These are phyloP conservation scores for Stegodyphus dumicola DNA, from an alignment of 1,140 invertebrate genomes.

Conservation along the genomic window DNA sequence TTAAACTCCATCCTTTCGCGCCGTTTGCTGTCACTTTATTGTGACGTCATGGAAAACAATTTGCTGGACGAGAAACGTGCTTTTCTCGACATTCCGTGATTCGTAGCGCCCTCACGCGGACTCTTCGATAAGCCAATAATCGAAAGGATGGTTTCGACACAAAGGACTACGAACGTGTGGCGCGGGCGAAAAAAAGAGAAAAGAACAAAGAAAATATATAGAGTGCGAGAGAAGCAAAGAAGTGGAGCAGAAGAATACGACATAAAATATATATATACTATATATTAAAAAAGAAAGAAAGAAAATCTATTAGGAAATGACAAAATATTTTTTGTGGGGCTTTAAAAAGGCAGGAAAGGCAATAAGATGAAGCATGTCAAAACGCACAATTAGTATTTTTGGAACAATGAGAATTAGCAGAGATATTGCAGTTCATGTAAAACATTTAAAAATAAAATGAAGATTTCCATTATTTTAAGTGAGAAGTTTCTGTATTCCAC, in stretches of 20 bases:
- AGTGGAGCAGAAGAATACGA: too few species aligned
- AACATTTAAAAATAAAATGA: too few species aligned
- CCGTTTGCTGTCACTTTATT: constrained; percentile 41
- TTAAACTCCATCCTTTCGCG: constrained; percentile 33
- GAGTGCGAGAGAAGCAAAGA: constrained; percentile 9
- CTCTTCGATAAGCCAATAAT: constrained; percentile 48
- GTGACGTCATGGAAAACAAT: constrained; percentile 56
- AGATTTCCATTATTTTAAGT: too few species aligned
- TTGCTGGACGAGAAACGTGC: constrained; percentile 33
- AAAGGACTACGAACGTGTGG: constrained; percentile 5
- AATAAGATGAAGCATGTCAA: too few species aligned
- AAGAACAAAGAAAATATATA: constrained; percentile 29
- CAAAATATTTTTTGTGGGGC: neutral
- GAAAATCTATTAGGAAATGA: constrained; percentile 45
- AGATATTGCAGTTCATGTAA: too few species aligned
- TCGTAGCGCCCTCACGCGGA: constrained; percentile 34
- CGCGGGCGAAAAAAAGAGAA: neutral
- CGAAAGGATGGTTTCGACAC: constrained; percentile 28
- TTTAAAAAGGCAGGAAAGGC: neutral
- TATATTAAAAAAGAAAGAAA: neutral
- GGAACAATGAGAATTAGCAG: too few species aligned
- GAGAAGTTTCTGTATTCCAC: too few species aligned
- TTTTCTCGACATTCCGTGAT: neutral
- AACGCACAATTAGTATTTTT: too few species aligned
- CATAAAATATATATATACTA: neutral